Evolutionary conservation across 2,113 vertebrate genomes (phyloP).

Genomic region (Bubo bubo): DNA sequence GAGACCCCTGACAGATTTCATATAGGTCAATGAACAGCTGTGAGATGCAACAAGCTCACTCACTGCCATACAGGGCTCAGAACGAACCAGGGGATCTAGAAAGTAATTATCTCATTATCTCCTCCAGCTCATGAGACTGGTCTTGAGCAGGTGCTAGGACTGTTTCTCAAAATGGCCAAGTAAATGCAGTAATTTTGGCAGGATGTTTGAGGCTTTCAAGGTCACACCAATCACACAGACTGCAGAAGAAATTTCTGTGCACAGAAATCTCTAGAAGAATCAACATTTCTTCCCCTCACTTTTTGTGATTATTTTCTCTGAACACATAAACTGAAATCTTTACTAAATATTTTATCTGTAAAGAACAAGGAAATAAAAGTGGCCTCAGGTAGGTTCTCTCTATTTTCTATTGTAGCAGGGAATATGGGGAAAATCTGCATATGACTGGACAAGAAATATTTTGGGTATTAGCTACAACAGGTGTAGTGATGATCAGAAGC

Average conservation of each 20-base stretch:
- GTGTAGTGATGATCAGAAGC: not conserved
- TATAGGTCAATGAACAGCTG: constrained; percentile 53
- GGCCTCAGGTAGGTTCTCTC: not conserved
- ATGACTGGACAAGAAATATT: not conserved
- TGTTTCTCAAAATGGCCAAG: constrained; percentile 14
- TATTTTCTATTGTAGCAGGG: not conserved
- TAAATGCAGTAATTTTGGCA: not conserved
- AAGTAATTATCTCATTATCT: constrained; percentile 47
- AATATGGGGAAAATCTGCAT: not conserved
- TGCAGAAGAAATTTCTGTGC: not conserved
- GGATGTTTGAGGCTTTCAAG: not conserved
- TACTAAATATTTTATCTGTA: not conserved
- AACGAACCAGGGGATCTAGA: not conserved
- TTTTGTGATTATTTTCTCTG: not conserved
- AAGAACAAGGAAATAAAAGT: not conserved
- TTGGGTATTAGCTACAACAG: not conserved
- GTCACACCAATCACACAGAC: not conserved
- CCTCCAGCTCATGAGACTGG: not conserved
- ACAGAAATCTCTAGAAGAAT: not conserved
- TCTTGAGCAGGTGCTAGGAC: constrained; percentile 32
- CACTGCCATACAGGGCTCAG: constrained; percentile 1
- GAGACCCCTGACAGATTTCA: constrained; percentile 61
- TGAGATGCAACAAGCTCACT: constrained; percentile 17
- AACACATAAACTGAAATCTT: not conserved
- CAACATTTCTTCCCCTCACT: not conserved